Percentiles rank a stretch among this genome's conserved stretches.
These are phyloP conservation scores for Belonocnema kinseyi DNA, from an alignment of 1,140 invertebrate species.

Conservation along the genomic window DNA sequence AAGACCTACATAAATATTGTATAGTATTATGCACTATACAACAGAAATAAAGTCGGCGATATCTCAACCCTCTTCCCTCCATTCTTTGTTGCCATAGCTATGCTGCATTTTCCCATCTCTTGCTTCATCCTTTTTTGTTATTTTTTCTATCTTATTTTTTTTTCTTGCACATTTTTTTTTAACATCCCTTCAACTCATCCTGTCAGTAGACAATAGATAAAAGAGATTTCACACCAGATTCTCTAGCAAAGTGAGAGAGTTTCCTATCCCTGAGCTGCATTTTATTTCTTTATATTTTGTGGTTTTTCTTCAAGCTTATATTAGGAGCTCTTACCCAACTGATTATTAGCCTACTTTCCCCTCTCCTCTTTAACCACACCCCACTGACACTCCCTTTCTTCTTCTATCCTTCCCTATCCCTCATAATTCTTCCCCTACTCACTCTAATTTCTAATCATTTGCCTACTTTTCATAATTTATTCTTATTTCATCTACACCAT, in stretches of 20 bases:
- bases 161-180: not conserved
- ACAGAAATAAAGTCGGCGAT: constrained; percentile 2
- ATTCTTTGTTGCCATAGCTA: not conserved
- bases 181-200: not conserved
- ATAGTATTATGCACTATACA: constrained; percentile 13
- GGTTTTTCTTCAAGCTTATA: too few species aligned
- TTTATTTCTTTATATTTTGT: too few species aligned
- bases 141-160: not conserved
- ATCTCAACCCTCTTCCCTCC: not conserved
- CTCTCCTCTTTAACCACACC: too few species aligned
- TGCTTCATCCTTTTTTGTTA: not conserved
- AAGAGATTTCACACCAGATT: not conserved
- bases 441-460: too few species aligned
- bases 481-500: too few species aligned
- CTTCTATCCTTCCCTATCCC: too few species aligned
- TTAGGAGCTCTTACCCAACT: too few species aligned
- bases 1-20: not conserved
- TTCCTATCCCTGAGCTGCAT: not conserved
- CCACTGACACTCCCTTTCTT: too few species aligned
- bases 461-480: too few species aligned
- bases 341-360: too few species aligned
- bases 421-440: too few species aligned
- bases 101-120: not conserved
- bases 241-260: not conserved
- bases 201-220: not conserved